Base-by-base conservation (phyloP, 2,888 invertebrate genomes). In the Ophion slaviceki region DNA sequence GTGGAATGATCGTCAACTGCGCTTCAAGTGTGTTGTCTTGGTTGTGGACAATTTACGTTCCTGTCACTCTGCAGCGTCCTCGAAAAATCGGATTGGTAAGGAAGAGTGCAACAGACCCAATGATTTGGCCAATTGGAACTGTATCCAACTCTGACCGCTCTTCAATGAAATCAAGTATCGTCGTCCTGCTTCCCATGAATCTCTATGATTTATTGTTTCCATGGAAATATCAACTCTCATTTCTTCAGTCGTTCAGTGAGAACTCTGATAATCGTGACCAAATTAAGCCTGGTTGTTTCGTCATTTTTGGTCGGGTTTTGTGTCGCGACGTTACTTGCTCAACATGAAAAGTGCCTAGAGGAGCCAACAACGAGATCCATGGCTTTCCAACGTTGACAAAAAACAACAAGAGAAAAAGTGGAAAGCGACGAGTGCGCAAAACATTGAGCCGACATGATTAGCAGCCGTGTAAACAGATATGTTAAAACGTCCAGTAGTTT, bases 381-480 rank as follows among this genome's bases (percentile, higher is more conserved):
- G 82, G 57, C 61, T 45, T 80, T 28, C 67, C 70, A 76, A 28
- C 61, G 59, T 72, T 68, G 61, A 59, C 68, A 71, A 47, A 66
- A 3, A 7, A 36, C 1, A 28, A 17, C 3, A 28, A 77, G 32
- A 24, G 57, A 68, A 74, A 28, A 72, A 66, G 14, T 24, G 57
- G 24, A 53, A 53, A 61, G 72, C 62, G 36, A 11, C 14, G 36
- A 79, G 86, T 77, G 80, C 86, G 78, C 80, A 72, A 81, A 84
- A 88, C 82, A 87, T 78, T 83, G 86, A 80, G 86, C 81, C 68
- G 90, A 91, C 91, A 90, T 93, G 93, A 93, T 93, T 92, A 93
- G 92, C 92, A 90, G 89, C 89, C 92, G 91, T 92, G 93, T 93
- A 93, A 92, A 92, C 91, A 92, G 91, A 93, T 93, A 93, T 92